Evolutionary conservation across 2,797 vertebrate genomes (phyloP).

Genomic region (Microcaecilia unicolor): DNA sequence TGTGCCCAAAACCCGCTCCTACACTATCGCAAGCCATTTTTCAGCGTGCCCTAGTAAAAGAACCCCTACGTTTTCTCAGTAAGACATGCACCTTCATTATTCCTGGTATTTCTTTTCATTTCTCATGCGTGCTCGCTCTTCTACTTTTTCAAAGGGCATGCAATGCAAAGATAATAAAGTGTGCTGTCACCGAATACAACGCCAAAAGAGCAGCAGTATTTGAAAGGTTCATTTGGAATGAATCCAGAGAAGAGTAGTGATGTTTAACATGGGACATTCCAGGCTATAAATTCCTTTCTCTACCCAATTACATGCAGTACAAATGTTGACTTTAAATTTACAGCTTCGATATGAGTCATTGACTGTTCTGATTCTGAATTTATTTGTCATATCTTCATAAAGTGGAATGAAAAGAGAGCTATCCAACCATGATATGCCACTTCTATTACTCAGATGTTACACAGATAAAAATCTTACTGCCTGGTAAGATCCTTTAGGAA

Average conservation of each 20-base stretch:
- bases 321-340: conserved; percentile 39
- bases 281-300: conserved; percentile 25
- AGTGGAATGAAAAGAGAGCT: conserved; percentile 22
- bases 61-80: too few relatives aligned
- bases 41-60: too few relatives aligned
- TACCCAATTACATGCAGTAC: conserved; percentile 20
- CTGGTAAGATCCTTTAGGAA: conserved; percentile 36
- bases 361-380: conserved; percentile 30
- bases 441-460: conserved; percentile 27
- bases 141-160: too few relatives aligned
- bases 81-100: too few relatives aligned
- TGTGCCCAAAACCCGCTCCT: too few relatives aligned
- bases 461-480: conserved; percentile 36
- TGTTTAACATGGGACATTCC: conserved; percentile 23
- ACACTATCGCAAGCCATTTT: too few relatives aligned
- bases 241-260: conserved; percentile 18
- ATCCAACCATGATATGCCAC: conserved; percentile 18
- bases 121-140: too few relatives aligned
- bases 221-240: conserved; percentile 29
- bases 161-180: conserved; percentile 28
- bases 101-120: too few relatives aligned
- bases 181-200: too few relatives aligned
- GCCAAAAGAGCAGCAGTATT: conserved; percentile 27
- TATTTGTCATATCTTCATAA: conserved; percentile 37
- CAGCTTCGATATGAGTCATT: conserved; percentile 31